Percentiles rank a stretch among this genome's conserved stretches.
Conservation (phyloP, 23 tunicate genomes). For the Aplidium turbinatum region DNA sequence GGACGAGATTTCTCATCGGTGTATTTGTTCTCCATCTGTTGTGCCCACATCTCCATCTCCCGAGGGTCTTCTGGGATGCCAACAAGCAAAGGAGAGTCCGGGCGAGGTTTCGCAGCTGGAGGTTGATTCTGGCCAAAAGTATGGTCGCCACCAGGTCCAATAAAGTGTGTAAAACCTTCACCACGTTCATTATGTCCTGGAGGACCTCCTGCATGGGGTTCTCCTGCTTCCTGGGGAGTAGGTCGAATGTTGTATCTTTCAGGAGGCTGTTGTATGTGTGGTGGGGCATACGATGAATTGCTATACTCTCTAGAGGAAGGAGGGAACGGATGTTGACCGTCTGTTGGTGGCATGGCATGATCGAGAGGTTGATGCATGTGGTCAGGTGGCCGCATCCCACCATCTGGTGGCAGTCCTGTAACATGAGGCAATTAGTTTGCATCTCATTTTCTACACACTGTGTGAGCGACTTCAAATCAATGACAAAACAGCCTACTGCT, state of each 20-base stretch:
- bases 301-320: too few species aligned
- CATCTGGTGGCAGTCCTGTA: too few species aligned
- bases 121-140: slow-evolving; percentile 19
- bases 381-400: too few species aligned
- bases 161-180: slow-evolving; percentile 21
- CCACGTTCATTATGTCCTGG: slow-evolving; percentile 4
- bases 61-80: slow-evolving; percentile 60
- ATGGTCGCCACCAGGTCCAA: slow-evolving; percentile 92
- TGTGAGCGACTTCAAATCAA: too few species aligned
- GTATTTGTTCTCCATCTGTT: slow-evolving; percentile 64
- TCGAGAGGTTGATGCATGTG: too few species aligned
- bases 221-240: slow-evolving; percentile 44
- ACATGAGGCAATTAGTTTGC: too few species aligned
- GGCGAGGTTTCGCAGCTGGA: background rate
- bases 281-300: background rate
- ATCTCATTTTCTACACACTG: too few species aligned
- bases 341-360: too few species aligned
- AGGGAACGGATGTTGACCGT: too few species aligned
- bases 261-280: slow-evolving; percentile 23
- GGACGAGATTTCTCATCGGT: slow-evolving; percentile 6
- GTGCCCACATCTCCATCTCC: slow-evolving; percentile 68
- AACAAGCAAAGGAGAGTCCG: slow-evolving; percentile 57
- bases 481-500: too few species aligned
- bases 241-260: slow-evolving; percentile 26
- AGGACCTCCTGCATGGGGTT: slow-evolving; percentile 31